Evolutionary conservation across 1,140 invertebrate genomes (phyloP), one percentile per base, ranked within the genome.

Genomic region (Dendrolimus punctatus): DNA sequence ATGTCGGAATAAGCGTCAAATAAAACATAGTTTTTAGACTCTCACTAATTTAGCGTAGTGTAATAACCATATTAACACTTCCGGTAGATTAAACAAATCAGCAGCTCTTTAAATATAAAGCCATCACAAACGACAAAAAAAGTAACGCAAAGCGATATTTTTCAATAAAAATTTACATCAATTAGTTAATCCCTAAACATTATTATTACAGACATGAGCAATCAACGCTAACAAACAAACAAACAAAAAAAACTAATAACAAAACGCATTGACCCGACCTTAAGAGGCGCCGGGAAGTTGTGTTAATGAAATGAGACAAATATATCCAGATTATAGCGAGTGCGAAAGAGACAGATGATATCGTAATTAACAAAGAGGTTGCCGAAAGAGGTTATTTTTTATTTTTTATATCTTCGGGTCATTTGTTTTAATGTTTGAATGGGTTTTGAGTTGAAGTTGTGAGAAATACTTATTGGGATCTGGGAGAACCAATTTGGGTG

Each of bases 131-230:
- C n/a, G 41, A 42, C n/a, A 7, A 5, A 42, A 42, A 42, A 42
- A 4, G 41, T 45, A 45, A 6, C 43, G 23, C 43, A n/a, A 42
- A 10, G 57, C 57, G 69, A 80, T 80, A 76, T 73, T 79, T 80
- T 79, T 79, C 68, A 84, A 84, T 84, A 80, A 80, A 80, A 77
- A 69, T 77, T 79, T 77, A 80, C 72, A 84, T 73, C 77, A 80
- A 81, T 84, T 81, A 81, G 72, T 69, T 71, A 54, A 48, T 53
- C 23, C 58, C 62, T 80, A 81, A 84, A 79, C 76, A 80, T 79
- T 79, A 67, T 84, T 83, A 81, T 84, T 78, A 82, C 62, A 41
- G 63, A 66, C 62, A 64, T 57, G 61, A 70, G 62, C 68, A 79
- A 82, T 82, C 77, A 80, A 73, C 77, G 62, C 61, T 71, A 64